Base-by-base conservation (phyloP, 2,113 vertebrate species). In the Ailuropoda melanoleuca region DNA sequence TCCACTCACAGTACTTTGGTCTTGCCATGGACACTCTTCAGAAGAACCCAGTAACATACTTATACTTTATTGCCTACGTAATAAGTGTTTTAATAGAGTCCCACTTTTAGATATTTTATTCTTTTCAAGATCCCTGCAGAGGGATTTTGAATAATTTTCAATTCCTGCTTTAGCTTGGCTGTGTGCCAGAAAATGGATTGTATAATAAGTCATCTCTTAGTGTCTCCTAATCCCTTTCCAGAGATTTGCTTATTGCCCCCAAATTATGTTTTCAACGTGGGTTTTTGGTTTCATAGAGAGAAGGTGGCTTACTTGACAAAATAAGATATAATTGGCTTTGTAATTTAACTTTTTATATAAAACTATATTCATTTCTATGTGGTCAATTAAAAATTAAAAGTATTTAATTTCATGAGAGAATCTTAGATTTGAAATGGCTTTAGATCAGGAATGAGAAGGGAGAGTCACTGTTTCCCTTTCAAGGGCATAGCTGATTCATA, bases 131-230 rank as follows among this genome's bases (percentile, higher is more conserved):
- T 84, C 64, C 24, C 68, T 85, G 53, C 6, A 66, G 75, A 94
- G 84, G 68, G 56, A 53, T 85, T 95, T 81, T 90, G 64, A 81
- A 77, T 90, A 58, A 80, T 96, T 92, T 78, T 62, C n/a, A 34
- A 6, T 96, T 89, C 86, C 34, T n/a, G 2, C 19, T 21, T 68
- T 37, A 53, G 39, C 55, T 62, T 70, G 46, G 89, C 62, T 84
- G 21, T 66, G 60, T 75, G 39, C 55, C 81, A 92, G 78, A 93
- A 93, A 90, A 95, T 84, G 31, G 89, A 81, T 84, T 95, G 97
- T 95, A 72, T 97, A 95, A 64, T 90, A 75, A 97, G 34, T 43
- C 43, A 29, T 37, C 24, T 95, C 50, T 93, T 37, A 58, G 56
- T 31, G 43, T 64, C 39, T 87, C 75, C 68, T 88, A 56, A 75